Evolutionary conservation across 2,797 vertebrate genomes (phyloP).

Genomic region (Sphaeramia orbicularis): DNA sequence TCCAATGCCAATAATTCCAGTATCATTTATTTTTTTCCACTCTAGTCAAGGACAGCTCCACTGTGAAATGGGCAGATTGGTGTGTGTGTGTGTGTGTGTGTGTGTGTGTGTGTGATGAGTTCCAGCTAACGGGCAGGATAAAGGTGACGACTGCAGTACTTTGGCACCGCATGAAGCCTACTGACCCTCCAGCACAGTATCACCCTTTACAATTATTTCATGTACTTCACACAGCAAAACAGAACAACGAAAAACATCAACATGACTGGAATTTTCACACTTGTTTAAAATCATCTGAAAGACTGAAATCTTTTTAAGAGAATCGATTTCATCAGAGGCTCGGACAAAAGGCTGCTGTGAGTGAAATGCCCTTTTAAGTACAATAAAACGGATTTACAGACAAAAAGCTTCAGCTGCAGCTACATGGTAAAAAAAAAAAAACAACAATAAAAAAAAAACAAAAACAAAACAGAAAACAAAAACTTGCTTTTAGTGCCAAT

Average conservation of each 20-base stretch:
- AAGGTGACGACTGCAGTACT: no score
- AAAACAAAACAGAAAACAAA: no score
- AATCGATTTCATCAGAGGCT: not conserved
- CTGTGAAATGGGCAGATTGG: not conserved
- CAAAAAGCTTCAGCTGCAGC: not conserved
- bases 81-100: no score
- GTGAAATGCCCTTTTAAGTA: conserved; percentile 8
- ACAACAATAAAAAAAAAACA: no score
- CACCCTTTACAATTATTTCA: not conserved
- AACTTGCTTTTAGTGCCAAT: not conserved
- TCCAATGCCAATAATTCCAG: not conserved
- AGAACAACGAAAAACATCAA: not conserved
- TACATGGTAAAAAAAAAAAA: no score
- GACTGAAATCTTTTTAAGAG: no score
- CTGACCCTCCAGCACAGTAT: not conserved
- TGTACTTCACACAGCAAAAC: no score
- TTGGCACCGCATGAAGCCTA: no score
- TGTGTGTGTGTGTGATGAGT: not conserved
- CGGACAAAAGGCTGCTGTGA: not conserved
- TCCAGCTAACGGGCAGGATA: not conserved
- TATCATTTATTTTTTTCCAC: conserved; percentile 10
- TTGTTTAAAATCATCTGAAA: no score
- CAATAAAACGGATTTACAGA: not conserved
- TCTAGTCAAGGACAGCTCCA: conserved; percentile 1
- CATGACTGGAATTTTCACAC: no score